Base-by-base conservation (phyloP, 2,888 invertebrate genomes). In the Polyommatus iphigenia region DNA sequence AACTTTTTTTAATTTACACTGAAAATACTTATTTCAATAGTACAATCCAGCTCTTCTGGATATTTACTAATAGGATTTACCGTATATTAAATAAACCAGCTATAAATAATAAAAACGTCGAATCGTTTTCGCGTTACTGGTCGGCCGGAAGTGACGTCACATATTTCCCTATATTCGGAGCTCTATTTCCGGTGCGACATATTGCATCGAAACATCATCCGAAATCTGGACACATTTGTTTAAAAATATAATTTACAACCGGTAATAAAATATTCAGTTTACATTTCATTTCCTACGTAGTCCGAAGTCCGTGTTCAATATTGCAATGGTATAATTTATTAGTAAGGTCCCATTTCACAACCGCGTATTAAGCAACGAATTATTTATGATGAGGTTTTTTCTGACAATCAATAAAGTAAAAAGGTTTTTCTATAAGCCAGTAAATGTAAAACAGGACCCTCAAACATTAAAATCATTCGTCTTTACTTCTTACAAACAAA, bases 131-230 rank as follows among this genome's bases (percentile, higher is more conserved):
- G 50, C 75, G 75, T 75, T 54, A 50, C 75, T 29, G 20, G 18
- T 15, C 46, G 75, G 7, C 75, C 78, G 79, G 79, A 79, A 77
- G 73, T 80, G 75, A 80, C 79, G 78, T 79, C 76, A 80, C 80
- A 80, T 77, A 79, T 80, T 80, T 79, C 62, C 77, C 77, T 78
- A 79, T 80, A 79, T 78, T 77, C 80, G 82, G 80, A 82, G 81
- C 78, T 80, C 78, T 81, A 83, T 83, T 81, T 83, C 82, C 82
- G 82, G 71, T 71, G 77, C 80, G 80, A 79, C 81, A 81, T 82
- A 81, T 81, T 81, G 80, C 78, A 81, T 80, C 81, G 76, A 80
- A 78, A 78, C 81, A 78, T 78, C 79, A 76, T 78, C 62, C 75
- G 78, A 78, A 79, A 81, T 80, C 79, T 81, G 78, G 79, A 77